A percentile compares a stretch with the other conserved stretches of the same genome.
Conservation (phyloP, 2,888 invertebrate genomes). For the Andrena bicolor region DNA sequence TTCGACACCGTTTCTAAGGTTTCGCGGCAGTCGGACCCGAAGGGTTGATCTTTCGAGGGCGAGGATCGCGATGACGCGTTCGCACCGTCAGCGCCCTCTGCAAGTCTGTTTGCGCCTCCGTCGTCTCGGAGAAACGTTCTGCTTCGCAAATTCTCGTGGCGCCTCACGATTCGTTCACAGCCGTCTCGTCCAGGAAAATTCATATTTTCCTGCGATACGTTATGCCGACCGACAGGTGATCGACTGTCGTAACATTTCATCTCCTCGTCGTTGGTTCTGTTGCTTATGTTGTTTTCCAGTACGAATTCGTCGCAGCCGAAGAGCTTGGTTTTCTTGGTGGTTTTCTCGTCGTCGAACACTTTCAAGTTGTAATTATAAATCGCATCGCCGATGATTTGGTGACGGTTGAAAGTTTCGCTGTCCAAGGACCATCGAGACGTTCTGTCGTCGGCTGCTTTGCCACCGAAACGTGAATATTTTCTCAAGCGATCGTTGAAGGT, state of each 20-base stretch:
- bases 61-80: not conserved
- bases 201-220: not conserved
- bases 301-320: conserved; percentile 58
- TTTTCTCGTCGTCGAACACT: conserved; percentile 55
- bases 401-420: not conserved
- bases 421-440: not conserved
- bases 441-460: not conserved
- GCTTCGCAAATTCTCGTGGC: not conserved
- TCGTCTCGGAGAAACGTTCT: not conserved
- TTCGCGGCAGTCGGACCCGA: not conserved
- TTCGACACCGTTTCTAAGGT: not conserved
- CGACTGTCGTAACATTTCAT: not conserved
- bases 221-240: not conserved
- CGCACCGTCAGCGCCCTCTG: not conserved
- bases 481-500: conserved; percentile 65
- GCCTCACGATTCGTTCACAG: too few species aligned
- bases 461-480: not conserved
- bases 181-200: not conserved
- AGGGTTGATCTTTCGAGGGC: not conserved
- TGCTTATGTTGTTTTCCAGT: conserved; percentile 1
- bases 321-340: conserved; percentile 61
- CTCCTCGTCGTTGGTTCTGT: not conserved
- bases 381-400: not conserved
- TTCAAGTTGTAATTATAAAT: conserved; percentile 62
- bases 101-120: not conserved